Percentiles rank a stretch among this genome's conserved stretches.
Conservation (phyloP, 2,888 invertebrate species). For the Lysandra bellargus region DNA sequence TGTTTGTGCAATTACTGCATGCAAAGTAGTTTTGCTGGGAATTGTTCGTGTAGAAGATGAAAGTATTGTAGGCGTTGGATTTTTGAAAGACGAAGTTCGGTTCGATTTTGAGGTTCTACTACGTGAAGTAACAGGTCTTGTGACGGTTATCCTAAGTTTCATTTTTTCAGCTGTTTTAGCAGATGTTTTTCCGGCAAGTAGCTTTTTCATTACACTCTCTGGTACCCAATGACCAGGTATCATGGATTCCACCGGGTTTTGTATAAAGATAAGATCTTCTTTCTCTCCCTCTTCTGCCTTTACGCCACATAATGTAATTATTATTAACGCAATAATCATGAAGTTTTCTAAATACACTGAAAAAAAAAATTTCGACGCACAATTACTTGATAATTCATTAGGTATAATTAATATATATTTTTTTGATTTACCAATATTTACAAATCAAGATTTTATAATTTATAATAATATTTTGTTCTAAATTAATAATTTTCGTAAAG, state of each 20-base stretch:
- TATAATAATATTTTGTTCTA: too few relatives aligned
- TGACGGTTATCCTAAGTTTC: not conserved
- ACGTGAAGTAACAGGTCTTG: not conserved
- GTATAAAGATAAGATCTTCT: not conserved
- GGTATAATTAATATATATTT: too few relatives aligned
- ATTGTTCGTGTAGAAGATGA: not conserved
- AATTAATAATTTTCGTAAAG: too few relatives aligned
- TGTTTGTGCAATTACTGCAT: not conserved
- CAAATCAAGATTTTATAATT: too few relatives aligned
- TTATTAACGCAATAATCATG: not conserved
- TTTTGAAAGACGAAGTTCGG: not conserved
- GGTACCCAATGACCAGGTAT: conserved; percentile 4
- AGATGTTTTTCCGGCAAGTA: not conserved
- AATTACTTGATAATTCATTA: too few relatives aligned
- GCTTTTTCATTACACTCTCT: not conserved
- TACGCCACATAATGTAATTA: not conserved
- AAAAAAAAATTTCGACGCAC: not conserved
- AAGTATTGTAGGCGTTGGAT: not conserved
- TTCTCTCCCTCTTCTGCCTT: not conserved
- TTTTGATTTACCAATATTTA: too few relatives aligned
- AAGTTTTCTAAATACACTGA: not conserved
- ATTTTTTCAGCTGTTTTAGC: not conserved
- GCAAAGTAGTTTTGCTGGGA: not conserved
- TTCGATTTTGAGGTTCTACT: not conserved
- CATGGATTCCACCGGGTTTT: conserved; percentile 1